phyloP scores from a whole-genome alignment of 2,888 invertebrate species.

The Empis livida region DNA sequence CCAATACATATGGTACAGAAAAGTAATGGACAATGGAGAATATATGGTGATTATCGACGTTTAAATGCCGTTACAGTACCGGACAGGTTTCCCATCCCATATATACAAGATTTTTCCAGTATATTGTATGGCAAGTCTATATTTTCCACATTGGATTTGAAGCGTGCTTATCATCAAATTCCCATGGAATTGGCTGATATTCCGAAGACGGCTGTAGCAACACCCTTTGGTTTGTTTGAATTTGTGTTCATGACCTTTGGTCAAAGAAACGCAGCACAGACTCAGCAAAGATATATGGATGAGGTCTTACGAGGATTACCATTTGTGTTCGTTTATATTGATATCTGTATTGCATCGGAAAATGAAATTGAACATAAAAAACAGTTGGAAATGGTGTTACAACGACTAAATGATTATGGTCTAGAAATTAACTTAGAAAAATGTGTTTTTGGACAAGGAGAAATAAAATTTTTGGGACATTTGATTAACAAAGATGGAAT shows the following conservation, averaged over 20 bases:
- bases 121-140: conserved; percentile 9
- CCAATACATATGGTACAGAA: conserved; percentile 12
- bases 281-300: conserved; percentile 25
- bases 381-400: conserved; percentile 14
- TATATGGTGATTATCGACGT: conserved; percentile 8
- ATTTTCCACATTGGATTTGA: conserved; percentile 11
- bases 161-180: conserved; percentile 11
- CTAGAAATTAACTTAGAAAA: conserved; percentile 15
- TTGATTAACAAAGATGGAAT: conserved; percentile 3
- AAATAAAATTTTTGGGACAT: conserved; percentile 12
- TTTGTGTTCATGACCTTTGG: conserved; percentile 23
- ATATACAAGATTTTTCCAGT: conserved; percentile 10
- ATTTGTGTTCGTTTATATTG: conserved; percentile 18
- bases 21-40: conserved; percentile 9
- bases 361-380: conserved; percentile 12
- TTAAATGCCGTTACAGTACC: conserved; percentile 18
- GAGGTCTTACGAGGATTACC: conserved; percentile 15
- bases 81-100: conserved; percentile 23
- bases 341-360: conserved; percentile 17
- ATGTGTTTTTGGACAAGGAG: conserved; percentile 8
- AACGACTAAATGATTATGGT: conserved; percentile 14
- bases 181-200: conserved; percentile 10
- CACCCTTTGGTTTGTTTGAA: conserved; percentile 26
- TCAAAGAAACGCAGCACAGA: conserved; percentile 22
- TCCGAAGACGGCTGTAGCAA: conserved; percentile 15